A percentile compares a stretch with the other conserved stretches of the same genome.
Evolutionary conservation across 2,113 vertebrate species (phyloP).

Genomic region (Notothenia coriiceps): DNA sequence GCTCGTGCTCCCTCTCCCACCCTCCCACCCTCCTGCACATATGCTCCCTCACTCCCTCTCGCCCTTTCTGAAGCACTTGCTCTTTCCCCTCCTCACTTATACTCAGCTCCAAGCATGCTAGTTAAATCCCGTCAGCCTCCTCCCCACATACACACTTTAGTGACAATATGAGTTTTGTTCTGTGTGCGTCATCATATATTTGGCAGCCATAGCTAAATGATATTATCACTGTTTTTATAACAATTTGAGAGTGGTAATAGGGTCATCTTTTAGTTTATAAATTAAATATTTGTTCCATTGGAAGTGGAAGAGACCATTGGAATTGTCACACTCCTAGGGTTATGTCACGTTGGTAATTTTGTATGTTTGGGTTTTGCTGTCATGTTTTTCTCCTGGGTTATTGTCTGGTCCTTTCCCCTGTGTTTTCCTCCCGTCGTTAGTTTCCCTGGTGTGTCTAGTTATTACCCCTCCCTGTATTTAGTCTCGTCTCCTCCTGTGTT

Average conservation of each 20-base stretch:
- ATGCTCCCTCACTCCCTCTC: conserved; percentile 67
- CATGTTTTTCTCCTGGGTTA: too few species aligned
- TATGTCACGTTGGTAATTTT: too few species aligned
- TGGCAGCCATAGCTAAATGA: background rate
- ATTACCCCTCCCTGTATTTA: too few species aligned
- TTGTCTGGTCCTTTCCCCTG: too few species aligned
- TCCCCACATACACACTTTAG: background rate
- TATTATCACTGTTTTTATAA: background rate
- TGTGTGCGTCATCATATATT: background rate
- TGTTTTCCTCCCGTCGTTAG: too few species aligned
- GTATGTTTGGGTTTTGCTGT: too few species aligned
- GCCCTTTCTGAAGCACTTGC: conserved; percentile 70
- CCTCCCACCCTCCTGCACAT: conserved; percentile 69
- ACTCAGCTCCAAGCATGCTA: conserved; percentile 42
- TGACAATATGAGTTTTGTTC: too few species aligned
- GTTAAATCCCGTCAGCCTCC: conserved; percentile 25
- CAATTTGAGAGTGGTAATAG: background rate
- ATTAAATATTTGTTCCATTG: too few species aligned
- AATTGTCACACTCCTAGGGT: too few species aligned
- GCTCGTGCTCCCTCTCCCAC: conserved; percentile 57
- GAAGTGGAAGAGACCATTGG: too few species aligned
- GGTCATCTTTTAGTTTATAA: background rate
- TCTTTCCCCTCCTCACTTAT: conserved; percentile 72
- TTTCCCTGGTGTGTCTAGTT: too few species aligned
- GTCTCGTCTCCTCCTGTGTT: too few species aligned